Conservation (phyloP, 2,797 vertebrate genomes). For the Gobio occitaniae region DNA sequence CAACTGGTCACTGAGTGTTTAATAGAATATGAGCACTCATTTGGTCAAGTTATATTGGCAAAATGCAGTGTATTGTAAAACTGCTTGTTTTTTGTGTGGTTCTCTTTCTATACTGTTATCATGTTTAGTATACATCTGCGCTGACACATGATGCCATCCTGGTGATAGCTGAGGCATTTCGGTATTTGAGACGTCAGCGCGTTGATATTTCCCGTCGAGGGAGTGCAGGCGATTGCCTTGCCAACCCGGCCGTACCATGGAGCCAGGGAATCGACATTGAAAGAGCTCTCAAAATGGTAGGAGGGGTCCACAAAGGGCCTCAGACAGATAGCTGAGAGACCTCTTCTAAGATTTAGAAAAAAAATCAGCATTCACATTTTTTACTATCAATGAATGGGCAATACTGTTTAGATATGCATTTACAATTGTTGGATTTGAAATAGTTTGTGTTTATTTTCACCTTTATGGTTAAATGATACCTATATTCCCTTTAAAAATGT, state of each 20-base stretch:
- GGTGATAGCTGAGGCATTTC: slow-evolving; percentile 95
- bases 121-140: slow-evolving; percentile 91
- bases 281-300: slow-evolving; percentile 97
- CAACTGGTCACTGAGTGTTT: background rate
- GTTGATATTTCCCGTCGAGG: slow-evolving; percentile 96
- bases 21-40: background rate
- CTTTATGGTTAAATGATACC: background rate
- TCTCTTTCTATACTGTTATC: slow-evolving; percentile 15
- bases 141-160: slow-evolving; percentile 95
- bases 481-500: background rate
- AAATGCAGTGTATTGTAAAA: background rate
- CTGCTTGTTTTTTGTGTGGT: background rate
- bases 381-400: background rate
- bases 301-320: slow-evolving; percentile 34
- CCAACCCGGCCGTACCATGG: slow-evolving; percentile 97
- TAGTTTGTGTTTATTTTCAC: background rate
- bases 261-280: slow-evolving; percentile 99
- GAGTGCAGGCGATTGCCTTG: slow-evolving; percentile 95
- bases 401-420: background rate
- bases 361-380: background rate
- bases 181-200: slow-evolving; percentile 92
- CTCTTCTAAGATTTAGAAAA: background rate
- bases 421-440: background rate
- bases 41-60: background rate
- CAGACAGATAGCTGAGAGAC: background rate